Evolutionary conservation across 2,888 invertebrate species (phyloP).

Genomic region (Argyra leucocephala): DNA sequence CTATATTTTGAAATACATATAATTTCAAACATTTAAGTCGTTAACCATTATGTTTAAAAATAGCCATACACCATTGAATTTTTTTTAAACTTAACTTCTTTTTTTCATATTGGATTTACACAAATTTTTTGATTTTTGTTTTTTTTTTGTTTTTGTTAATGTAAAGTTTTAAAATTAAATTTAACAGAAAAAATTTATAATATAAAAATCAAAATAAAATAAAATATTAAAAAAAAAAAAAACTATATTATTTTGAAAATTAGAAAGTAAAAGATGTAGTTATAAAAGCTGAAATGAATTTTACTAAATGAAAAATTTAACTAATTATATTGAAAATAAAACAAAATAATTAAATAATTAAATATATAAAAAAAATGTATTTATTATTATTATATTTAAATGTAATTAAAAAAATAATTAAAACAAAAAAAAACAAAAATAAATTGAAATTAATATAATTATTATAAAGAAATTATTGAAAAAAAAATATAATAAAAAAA

Average conservation of each 20-base stretch:
- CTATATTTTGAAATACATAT: too few relatives aligned
- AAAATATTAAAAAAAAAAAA: constrained; percentile 16
- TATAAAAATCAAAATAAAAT: too few relatives aligned
- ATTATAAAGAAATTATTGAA: constrained; percentile 11
- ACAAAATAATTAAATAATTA: constrained; percentile 12
- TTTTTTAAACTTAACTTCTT: too few relatives aligned
- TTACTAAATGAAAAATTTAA: constrained; percentile 12
- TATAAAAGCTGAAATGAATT: constrained; percentile 16
- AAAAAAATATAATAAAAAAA: constrained; percentile 13
- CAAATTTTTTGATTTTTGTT: too few relatives aligned
- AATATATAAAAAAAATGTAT: neutral
- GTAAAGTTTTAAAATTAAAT: too few relatives aligned
- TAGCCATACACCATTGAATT: too few relatives aligned
- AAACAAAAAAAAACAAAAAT: constrained; percentile 10
- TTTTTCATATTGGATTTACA: too few relatives aligned
- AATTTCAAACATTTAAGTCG: too few relatives aligned
- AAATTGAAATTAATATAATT: constrained; percentile 13
- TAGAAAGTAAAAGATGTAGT: too few relatives aligned
- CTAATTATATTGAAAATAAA: neutral
- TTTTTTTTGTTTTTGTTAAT: too few relatives aligned
- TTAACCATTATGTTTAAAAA: too few relatives aligned
- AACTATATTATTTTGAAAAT: constrained; percentile 10
- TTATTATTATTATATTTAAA: constrained; percentile 11
- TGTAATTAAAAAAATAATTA: constrained; percentile 9
- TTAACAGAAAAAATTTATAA: neutral